Evolutionary conservation across 37 sponge, comb jelly and placozoan genomes (phyloP).

Genomic region (Beroe forskalii): DNA sequence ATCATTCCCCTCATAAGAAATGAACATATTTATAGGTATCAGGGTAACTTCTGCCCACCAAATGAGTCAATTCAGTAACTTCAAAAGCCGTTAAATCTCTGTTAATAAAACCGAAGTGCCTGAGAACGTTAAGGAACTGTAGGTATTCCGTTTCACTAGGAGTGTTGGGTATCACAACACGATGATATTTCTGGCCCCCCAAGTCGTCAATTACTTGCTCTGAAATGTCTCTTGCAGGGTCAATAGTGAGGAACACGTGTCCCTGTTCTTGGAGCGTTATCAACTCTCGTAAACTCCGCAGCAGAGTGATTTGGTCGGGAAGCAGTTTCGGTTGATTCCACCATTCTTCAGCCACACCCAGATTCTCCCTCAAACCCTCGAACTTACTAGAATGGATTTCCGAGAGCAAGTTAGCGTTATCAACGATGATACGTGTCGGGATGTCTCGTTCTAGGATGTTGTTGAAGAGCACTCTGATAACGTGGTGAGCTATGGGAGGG

Average conservation of each 20-base stretch:
- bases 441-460: background rate
- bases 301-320: slow-evolving; percentile 9
- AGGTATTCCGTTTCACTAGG: background rate
- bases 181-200: background rate
- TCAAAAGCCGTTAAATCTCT: background rate
- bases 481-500: background rate
- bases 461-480: background rate
- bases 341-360: background rate
- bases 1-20: slow-evolving; percentile 3
- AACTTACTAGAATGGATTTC: slow-evolving; percentile 45
- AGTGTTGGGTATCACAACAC: slow-evolving; percentile 26
- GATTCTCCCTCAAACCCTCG: background rate
- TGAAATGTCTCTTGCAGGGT: background rate
- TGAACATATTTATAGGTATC: slow-evolving; percentile 50
- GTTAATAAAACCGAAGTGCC: background rate
- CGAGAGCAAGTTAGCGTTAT: slow-evolving; percentile 39
- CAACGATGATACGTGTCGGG: background rate
- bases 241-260: background rate
- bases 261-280: background rate
- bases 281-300: background rate
- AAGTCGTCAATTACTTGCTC: background rate
- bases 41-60: slow-evolving; percentile 6
- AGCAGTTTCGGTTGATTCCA: slow-evolving; percentile 12
- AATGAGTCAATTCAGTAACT: slow-evolving; percentile 20
- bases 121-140: background rate